Percentiles rank a stretch among this genome's conserved stretches.
Conservation (phyloP, 2,113 vertebrate species). For the Saimiri boliviensis region DNA sequence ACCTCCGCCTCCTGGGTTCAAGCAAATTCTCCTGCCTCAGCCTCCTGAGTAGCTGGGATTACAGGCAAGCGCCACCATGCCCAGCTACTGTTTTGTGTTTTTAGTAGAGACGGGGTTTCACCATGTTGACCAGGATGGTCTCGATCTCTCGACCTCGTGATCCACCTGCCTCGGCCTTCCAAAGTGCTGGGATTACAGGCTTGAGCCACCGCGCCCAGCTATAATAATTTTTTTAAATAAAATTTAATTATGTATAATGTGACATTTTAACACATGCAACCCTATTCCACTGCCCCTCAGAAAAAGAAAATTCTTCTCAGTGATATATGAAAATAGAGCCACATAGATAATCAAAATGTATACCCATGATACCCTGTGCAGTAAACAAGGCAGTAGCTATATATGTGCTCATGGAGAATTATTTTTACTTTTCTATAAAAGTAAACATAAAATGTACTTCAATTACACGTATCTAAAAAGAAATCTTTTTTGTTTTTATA, state of each 20-base stretch:
- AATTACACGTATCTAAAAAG: slow-evolving; percentile 1
- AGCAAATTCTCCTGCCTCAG: too few species aligned
- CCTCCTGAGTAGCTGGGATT: too few species aligned
- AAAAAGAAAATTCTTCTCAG: slow-evolving; percentile 24
- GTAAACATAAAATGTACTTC: slow-evolving; percentile 7
- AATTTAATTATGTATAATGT: background rate
- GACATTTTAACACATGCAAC: background rate
- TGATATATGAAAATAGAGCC: background rate
- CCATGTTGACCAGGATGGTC: too few species aligned
- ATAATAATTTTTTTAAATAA: background rate
- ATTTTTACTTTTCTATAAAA: background rate
- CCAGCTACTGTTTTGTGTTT: too few species aligned
- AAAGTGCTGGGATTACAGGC: too few species aligned
- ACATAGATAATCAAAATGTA: background rate
- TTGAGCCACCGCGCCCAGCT: too few species aligned
- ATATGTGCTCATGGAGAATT: background rate
- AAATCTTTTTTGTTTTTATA: background rate
- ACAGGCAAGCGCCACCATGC: too few species aligned
- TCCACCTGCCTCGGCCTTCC: too few species aligned
- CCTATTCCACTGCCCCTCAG: background rate
- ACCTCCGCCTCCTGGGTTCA: too few species aligned
- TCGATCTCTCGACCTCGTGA: too few species aligned
- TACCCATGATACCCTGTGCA: background rate
- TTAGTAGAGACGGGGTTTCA: too few species aligned
- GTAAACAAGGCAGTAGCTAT: background rate